Evolutionary conservation across 1,140 invertebrate genomes (phyloP).

Genomic region (Varroa destructor): DNA sequence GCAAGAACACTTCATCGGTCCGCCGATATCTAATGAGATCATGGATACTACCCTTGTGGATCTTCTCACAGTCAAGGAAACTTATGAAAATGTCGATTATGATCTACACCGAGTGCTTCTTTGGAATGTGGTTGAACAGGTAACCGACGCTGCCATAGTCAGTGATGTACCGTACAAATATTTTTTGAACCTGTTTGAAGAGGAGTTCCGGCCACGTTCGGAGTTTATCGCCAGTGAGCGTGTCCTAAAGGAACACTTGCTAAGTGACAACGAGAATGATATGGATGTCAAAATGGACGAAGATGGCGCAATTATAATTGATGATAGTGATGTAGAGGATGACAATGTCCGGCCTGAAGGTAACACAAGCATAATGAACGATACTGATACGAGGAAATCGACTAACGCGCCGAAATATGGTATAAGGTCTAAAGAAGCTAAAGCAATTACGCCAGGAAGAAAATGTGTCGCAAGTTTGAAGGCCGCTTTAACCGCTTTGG

Average conservation of each 20-base stretch:
- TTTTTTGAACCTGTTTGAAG: constrained; percentile 8
- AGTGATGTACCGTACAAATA: background rate
- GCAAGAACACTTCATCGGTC: no score
- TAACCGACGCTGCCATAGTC: background rate
- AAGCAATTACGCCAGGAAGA: background rate
- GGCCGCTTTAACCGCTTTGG: constrained; percentile 8
- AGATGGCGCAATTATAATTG: constrained; percentile 30
- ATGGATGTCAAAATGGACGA: constrained; percentile 30
- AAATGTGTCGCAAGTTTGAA: background rate
- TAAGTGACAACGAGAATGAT: constrained; percentile 29
- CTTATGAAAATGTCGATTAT: constrained; percentile 6
- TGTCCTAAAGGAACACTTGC: background rate
- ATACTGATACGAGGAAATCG: background rate
- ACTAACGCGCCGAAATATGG: background rate
- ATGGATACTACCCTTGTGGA: background rate
- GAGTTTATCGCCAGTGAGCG: constrained; percentile 6
- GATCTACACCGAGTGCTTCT: constrained; percentile 3
- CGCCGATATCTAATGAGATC: background rate
- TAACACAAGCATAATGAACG: background rate
- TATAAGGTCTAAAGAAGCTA: background rate
- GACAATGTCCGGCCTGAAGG: constrained; percentile 41
- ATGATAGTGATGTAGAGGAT: constrained; percentile 35
- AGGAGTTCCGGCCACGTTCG: constrained; percentile 2
- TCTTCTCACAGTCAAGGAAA: background rate
- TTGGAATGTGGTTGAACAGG: constrained; percentile 8